Conservation (phyloP, 2,888 invertebrate genomes). For the Apamea monoglypha region DNA sequence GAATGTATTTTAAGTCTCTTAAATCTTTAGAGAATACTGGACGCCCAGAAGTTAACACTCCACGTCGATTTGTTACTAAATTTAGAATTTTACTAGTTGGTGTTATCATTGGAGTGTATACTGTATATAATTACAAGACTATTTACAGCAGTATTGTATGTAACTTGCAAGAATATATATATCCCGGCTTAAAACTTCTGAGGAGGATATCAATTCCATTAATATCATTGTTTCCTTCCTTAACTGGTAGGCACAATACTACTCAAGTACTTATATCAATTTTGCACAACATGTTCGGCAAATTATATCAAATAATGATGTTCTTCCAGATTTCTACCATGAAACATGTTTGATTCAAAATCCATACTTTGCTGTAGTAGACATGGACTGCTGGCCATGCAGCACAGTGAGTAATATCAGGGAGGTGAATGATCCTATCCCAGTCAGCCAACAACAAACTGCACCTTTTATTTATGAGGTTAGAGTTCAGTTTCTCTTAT, state of each 20-base stretch:
- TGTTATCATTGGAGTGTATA: slow-evolving; percentile 70
- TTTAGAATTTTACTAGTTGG: slow-evolving; percentile 65
- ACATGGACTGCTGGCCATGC: slow-evolving; percentile 96
- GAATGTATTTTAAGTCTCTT: slow-evolving; percentile 88
- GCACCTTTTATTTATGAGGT: slow-evolving; percentile 91
- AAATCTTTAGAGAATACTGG: slow-evolving; percentile 77
- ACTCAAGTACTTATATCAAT: neutral
- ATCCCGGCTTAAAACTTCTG: slow-evolving; percentile 94
- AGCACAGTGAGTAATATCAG: slow-evolving; percentile 92
- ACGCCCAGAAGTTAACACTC: slow-evolving; percentile 19
- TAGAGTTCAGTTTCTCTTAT: slow-evolving; percentile 32
- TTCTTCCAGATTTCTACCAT: slow-evolving; percentile 93
- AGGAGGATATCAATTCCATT: slow-evolving; percentile 94
- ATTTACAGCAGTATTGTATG: slow-evolving; percentile 92
- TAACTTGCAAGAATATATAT: slow-evolving; percentile 94
- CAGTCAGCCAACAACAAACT: slow-evolving; percentile 77
- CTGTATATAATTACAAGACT: slow-evolving; percentile 90
- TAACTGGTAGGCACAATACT: slow-evolving; percentile 89
- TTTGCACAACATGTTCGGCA: neutral
- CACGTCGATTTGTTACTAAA: slow-evolving; percentile 39
- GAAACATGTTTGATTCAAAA: slow-evolving; percentile 96
- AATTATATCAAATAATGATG: neutral
- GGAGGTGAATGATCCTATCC: slow-evolving; percentile 91
- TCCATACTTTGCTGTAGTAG: slow-evolving; percentile 95
- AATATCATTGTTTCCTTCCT: slow-evolving; percentile 93